Evolutionary conservation across 2,113 vertebrate species (phyloP).

Genomic region (Pseudonaja textilis): DNA sequence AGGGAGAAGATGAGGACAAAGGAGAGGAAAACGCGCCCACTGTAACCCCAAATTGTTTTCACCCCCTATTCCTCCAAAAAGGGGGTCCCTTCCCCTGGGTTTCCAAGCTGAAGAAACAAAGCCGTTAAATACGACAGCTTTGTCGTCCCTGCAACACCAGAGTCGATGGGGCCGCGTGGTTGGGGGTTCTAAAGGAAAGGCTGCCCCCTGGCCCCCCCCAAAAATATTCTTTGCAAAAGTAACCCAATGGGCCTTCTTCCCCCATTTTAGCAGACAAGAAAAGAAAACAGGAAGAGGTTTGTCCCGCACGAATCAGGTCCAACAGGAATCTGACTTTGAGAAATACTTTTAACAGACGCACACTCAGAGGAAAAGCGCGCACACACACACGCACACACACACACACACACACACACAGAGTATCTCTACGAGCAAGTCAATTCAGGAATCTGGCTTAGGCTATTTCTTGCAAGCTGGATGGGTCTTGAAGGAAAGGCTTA

Average conservation of each 20-base stretch:
- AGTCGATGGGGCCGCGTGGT: not conserved
- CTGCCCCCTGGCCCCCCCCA: not conserved
- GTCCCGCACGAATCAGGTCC: not conserved
- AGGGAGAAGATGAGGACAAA: not conserved
- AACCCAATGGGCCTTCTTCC: too few species aligned
- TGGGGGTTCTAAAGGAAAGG: not conserved
- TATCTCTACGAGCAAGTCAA: not conserved
- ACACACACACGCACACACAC: not conserved
- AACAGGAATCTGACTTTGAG: not conserved
- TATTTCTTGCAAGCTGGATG: not conserved
- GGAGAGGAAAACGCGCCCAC: not conserved
- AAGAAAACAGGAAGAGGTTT: not conserved
- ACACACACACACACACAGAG: not conserved
- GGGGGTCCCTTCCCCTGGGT: fast-evolving
- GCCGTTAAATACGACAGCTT: not conserved
- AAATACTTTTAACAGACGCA: not conserved
- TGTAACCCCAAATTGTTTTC: not conserved
- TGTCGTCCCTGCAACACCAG: not conserved
- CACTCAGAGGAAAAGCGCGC: not conserved
- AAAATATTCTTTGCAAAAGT: not conserved
- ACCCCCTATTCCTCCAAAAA: not conserved
- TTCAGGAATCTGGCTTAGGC: not conserved
- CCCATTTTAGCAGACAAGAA: not conserved
- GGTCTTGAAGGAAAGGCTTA: not conserved
- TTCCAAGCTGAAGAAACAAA: not conserved